Evolutionary conservation across 2,888 invertebrate genomes (phyloP).

Genomic region (Hypomecis atomaria): DNA sequence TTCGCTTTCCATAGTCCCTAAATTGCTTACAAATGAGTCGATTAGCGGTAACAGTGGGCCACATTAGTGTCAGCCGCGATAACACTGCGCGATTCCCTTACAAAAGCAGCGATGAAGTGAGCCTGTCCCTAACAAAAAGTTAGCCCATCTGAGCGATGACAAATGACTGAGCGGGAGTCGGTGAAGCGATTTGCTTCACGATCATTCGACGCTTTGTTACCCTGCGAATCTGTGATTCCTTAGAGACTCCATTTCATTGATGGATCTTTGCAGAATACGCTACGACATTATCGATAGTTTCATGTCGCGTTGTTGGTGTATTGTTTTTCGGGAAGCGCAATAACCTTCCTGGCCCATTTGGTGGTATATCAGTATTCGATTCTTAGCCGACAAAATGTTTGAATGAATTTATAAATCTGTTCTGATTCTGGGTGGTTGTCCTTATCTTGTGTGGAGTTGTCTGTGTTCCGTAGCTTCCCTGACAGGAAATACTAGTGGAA

Average conservation of each 20-base stretch:
- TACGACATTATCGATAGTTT: not conserved
- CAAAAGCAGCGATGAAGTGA: conserved; percentile 77
- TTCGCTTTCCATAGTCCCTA: conserved; percentile 42
- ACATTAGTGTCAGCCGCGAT: conserved; percentile 70
- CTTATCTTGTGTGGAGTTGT: too few relatives aligned
- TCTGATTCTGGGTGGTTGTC: too few relatives aligned
- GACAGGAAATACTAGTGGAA: too few relatives aligned
- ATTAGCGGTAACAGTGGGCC: conserved; percentile 60
- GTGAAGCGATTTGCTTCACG: conserved; percentile 68
- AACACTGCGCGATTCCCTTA: conserved; percentile 71
- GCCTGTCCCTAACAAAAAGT: conserved; percentile 76
- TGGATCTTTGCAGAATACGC: conserved; percentile 1
- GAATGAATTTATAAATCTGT: too few relatives aligned
- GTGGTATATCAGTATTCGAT: too few relatives aligned
- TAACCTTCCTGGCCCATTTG: too few relatives aligned
- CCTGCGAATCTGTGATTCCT: conserved; percentile 39
- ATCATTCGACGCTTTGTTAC: conserved; percentile 58
- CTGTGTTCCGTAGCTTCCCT: too few relatives aligned
- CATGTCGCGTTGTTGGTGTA: not conserved
- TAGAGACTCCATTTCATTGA: conserved; percentile 43
- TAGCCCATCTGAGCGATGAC: conserved; percentile 79
- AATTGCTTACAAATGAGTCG: conserved; percentile 61
- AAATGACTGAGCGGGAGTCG: conserved; percentile 68
- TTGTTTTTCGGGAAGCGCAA: too few relatives aligned
- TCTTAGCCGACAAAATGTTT: too few relatives aligned